Percentiles rank a stretch among this genome's conserved stretches.
Conservation (phyloP, 2,888 invertebrate species). For the Willowsia nigromaculata region DNA sequence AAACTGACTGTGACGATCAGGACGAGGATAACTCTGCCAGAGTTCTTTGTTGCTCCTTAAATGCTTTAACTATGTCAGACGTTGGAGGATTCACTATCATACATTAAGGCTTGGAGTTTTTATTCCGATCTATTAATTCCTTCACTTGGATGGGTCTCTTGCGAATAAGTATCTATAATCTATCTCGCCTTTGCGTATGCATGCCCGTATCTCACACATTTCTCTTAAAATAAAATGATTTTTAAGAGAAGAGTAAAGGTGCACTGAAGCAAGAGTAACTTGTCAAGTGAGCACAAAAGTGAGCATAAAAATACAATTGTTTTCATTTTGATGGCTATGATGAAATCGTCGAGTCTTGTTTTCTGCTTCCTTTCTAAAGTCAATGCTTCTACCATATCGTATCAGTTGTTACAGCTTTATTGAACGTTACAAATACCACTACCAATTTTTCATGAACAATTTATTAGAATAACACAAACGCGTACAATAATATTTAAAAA, state of each 20-base stretch:
- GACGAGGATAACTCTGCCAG: neutral
- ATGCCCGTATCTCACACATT: neutral
- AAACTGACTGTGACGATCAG: neutral
- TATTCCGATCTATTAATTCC: slow-evolving; percentile 70
- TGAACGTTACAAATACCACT: neutral
- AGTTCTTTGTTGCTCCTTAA: neutral
- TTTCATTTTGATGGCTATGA: neutral
- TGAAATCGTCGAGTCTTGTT: neutral
- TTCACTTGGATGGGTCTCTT: slow-evolving; percentile 55
- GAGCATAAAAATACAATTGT: slow-evolving; percentile 11
- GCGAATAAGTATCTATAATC: slow-evolving; percentile 16
- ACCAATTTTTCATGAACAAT: neutral
- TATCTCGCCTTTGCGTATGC: neutral
- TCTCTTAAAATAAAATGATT: slow-evolving; percentile 10
- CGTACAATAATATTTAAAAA: neutral
- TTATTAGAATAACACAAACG: neutral
- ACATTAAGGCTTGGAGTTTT: slow-evolving; percentile 13
- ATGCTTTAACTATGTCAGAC: neutral
- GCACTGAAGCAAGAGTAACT: slow-evolving; percentile 19
- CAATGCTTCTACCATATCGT: too few relatives aligned
- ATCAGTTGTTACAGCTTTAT: too few relatives aligned
- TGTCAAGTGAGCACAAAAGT: slow-evolving; percentile 2
- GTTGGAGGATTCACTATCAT: neutral
- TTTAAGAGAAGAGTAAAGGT: slow-evolving; percentile 20
- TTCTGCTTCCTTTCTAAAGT: neutral